phyloP scores from a whole-genome alignment of 2,113 vertebrate genomes.

The Arizona elegans region DNA sequence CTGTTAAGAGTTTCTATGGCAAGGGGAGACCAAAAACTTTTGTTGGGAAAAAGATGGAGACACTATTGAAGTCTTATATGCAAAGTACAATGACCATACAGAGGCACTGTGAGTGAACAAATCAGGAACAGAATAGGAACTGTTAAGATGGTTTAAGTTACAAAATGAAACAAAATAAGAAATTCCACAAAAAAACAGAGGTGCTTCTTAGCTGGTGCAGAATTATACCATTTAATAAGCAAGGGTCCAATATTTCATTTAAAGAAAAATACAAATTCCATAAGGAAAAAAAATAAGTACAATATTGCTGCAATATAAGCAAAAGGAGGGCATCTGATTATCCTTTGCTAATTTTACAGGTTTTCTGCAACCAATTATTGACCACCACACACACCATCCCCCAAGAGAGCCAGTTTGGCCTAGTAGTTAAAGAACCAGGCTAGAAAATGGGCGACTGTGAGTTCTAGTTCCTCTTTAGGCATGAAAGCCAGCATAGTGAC shows the following conservation, averaged over 20 bases:
- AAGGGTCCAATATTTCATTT: neutral
- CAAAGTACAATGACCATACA: neutral
- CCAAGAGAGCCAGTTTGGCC: neutral
- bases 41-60: neutral
- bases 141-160: neutral
- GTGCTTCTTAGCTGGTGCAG: neutral
- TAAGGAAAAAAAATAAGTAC: neutral
- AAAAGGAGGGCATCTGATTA: neutral
- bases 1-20: neutral
- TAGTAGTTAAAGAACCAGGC: neutral
- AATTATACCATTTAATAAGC: neutral
- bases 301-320: neutral
- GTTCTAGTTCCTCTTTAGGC: neutral
- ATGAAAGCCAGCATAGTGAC: neutral
- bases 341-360: neutral
- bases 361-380: neutral
- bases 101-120: neutral
- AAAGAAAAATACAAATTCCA: neutral
- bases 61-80: neutral
- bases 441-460: neutral
- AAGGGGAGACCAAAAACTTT: neutral
- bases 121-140: neutral
- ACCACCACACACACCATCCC: neutral
- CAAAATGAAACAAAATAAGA: neutral
- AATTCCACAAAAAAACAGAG: neutral